Evolutionary conservation across 2,113 vertebrate species (phyloP), one percentile per base, ranked within the genome.

Genomic region (Phylloscopus whistleri): DNA sequence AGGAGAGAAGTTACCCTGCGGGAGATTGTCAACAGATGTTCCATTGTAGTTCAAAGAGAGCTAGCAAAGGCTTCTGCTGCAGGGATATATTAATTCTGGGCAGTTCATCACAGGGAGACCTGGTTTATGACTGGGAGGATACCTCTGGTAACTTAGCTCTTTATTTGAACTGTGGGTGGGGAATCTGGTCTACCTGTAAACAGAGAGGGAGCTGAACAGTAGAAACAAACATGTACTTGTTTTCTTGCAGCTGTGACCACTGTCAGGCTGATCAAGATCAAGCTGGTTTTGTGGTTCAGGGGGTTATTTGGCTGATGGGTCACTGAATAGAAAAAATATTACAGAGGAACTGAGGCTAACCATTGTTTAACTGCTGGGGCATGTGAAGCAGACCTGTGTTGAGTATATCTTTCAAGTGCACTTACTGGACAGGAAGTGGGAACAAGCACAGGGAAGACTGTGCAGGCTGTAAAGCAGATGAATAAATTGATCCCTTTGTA

Each of bases 1-100:
- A 87, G 87, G 87, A n/a, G 91, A 94, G 64, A 88, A 96, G 73
- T 85, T 96, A 63, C 94, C 94, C 96, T 74, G 92, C 11, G 16
- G 96, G 95, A 95, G 67, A 97, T 94, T 97, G 91, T 95, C 96
- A 97, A 96, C 96, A 97, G 95, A 97, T 96, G 93, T 90, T 95
- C 89, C 83, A 94, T 91, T 92, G 76, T 94, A 96, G 83, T 97
- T 97, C 96, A 97, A 95, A 97, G 95, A 86, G 77, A 9, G 10
- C 84, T 56, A 86, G 96, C 70, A 93, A 95, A 91, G 81, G 82
- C 55, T 92, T 80, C 87, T 97, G 89, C 89, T 97, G 89, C 85
- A 92, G 93, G 92, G 90, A 44, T 88, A 9, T 94, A 90, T 94
- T 96, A 94, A 91, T 96, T 97, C 92, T 95, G 92, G 91, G 95